Evolutionary conservation across 92 coral and sea anemone species (phyloP).

Genomic region (Porites rus): DNA sequence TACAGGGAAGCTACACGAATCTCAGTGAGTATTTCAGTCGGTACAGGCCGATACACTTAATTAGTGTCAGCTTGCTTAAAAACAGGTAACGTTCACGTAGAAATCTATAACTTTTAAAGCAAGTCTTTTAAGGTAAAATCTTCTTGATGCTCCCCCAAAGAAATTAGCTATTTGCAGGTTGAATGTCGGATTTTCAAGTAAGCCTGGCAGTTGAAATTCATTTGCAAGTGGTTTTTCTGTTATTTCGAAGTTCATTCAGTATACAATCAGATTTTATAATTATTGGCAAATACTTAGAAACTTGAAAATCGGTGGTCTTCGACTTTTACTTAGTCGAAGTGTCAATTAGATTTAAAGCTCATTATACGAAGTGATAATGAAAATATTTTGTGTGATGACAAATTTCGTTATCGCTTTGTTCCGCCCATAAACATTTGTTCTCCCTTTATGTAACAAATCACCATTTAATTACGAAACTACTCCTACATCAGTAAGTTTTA

Average conservation of each 20-base stretch:
- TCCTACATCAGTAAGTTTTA: neutral
- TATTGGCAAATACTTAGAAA: neutral
- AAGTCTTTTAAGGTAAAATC: neutral
- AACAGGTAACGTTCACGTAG: neutral
- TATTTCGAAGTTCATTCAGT: neutral
- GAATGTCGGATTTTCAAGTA: too few species aligned
- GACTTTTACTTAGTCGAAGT: slow-evolving; percentile 8
- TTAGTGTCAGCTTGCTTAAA: neutral
- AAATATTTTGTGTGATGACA: neutral
- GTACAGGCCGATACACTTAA: neutral
- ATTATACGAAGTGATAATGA: slow-evolving; percentile 10
- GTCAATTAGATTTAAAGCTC: slow-evolving; percentile 10
- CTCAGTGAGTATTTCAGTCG: too few species aligned
- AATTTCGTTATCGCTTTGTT: slow-evolving; percentile 6
- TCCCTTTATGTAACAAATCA: neutral
- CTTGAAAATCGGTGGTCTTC: neutral
- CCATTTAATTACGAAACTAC: neutral
- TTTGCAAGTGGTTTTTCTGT: too few species aligned
- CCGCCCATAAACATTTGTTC: neutral
- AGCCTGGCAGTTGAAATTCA: too few species aligned
- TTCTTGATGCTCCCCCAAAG: too few species aligned
- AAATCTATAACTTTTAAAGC: neutral
- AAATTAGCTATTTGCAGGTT: slow-evolving; percentile 19
- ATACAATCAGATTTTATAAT: neutral
- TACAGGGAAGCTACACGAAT: too few species aligned